Percentiles rank a stretch among this genome's conserved stretches.
Evolutionary conservation across 2,888 invertebrate species (phyloP).

Genomic region (Erebia palarica): DNA sequence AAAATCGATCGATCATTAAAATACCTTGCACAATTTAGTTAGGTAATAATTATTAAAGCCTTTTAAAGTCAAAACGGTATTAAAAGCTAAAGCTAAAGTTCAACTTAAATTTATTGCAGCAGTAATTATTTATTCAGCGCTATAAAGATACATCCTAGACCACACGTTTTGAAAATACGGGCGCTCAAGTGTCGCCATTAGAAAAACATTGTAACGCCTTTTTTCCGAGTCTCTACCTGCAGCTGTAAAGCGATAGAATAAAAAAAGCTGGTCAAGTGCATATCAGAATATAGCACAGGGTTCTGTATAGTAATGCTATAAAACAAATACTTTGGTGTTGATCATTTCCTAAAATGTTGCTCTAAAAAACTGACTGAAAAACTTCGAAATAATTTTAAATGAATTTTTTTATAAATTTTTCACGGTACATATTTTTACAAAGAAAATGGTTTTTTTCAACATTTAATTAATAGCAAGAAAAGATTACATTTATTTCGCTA

Average conservation of each 20-base stretch:
- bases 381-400: too few relatives aligned
- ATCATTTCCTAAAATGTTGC: too few relatives aligned
- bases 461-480: too few relatives aligned
- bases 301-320: background rate
- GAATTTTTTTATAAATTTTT: too few relatives aligned
- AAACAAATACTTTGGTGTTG: too few relatives aligned
- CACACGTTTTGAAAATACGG: slow-evolving; percentile 9
- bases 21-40: too few relatives aligned
- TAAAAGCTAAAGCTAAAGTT: background rate
- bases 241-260: background rate
- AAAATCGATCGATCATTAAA: too few relatives aligned
- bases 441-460: too few relatives aligned
- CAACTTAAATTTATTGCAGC: background rate
- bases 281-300: background rate
- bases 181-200: slow-evolving; percentile 15
- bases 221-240: slow-evolving; percentile 3
- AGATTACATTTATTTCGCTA: too few relatives aligned
- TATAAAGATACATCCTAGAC: slow-evolving; percentile 10
- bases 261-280: slow-evolving; percentile 4
- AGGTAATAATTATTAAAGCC: too few relatives aligned
- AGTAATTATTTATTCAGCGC: slow-evolving; percentile 7
- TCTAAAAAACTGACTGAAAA: too few relatives aligned
- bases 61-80: background rate
- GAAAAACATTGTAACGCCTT: slow-evolving; percentile 26
- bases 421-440: too few relatives aligned